Evolutionary conservation across 92 coral and sea anemone species (phyloP).

Genomic region (Bergia puertoricense): DNA sequence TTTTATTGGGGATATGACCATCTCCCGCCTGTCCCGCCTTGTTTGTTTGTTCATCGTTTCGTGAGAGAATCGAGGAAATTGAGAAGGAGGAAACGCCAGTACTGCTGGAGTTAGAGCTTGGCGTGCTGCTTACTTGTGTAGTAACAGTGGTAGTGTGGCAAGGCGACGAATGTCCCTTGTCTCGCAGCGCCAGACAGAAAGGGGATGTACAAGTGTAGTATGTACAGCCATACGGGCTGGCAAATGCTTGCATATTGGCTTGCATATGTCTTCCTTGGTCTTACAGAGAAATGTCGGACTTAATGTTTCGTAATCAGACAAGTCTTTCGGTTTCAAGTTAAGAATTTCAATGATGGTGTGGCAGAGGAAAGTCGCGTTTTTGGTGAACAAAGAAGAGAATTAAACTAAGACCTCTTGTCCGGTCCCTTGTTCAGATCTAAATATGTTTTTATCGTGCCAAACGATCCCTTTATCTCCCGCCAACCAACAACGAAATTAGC

Average conservation of each 20-base stretch:
- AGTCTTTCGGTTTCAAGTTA: not conserved
- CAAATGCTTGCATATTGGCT: slow-evolving; percentile 18
- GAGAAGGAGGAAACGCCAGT: slow-evolving; percentile 20
- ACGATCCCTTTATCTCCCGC: slow-evolving; percentile 53
- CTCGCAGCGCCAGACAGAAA: slow-evolving; percentile 14
- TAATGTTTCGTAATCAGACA: not conserved
- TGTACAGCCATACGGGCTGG: slow-evolving; percentile 10
- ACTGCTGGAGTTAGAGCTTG: not conserved
- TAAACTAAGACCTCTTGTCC: not conserved
- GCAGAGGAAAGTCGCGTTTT: not conserved
- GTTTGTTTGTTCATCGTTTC: slow-evolving; percentile 65
- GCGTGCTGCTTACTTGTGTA: not conserved
- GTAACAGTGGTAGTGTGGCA: not conserved
- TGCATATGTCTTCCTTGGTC: not conserved
- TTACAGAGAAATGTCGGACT: not conserved
- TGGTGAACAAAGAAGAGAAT: slow-evolving; percentile 1
- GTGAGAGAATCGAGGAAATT: slow-evolving; percentile 81
- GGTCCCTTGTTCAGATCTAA: not conserved
- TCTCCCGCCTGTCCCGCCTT: slow-evolving; percentile 45
- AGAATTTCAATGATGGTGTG: not conserved
- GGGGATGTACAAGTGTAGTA: slow-evolving; percentile 20
- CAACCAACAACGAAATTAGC: slow-evolving; percentile 70
- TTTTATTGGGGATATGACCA: slow-evolving; percentile 31
- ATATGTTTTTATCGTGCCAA: not conserved
- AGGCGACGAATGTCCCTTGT: not conserved